Conservation (phyloP, 2,113 vertebrate genomes). For the Furnarius figulus region DNA sequence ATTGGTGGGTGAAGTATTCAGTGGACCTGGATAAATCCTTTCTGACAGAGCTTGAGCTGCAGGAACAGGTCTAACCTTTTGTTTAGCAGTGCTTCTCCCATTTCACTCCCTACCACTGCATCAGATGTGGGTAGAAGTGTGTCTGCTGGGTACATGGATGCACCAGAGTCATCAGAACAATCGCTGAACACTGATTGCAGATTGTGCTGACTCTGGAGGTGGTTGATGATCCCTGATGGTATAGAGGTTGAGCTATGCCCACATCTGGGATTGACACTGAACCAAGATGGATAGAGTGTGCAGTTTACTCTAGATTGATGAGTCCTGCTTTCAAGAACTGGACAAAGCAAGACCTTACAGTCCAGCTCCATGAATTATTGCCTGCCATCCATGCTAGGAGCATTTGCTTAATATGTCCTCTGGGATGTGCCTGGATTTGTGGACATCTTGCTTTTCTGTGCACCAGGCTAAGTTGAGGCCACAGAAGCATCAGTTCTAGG, state of each 20-base stretch:
- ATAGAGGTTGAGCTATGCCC: not conserved
- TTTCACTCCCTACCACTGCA: not conserved
- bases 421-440: not conserved
- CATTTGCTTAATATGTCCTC: not conserved
- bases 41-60: not conserved
- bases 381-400: not conserved
- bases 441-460: not conserved
- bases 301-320: not conserved
- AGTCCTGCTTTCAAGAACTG: not conserved
- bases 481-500: not conserved
- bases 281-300: accelerated
- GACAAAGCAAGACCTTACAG: not conserved
- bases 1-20: not conserved
- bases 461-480: not conserved
- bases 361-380: not conserved
- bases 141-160: not conserved
- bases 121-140: accelerated
- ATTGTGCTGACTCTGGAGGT: not conserved
- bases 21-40: not conserved
- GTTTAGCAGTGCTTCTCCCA: not conserved
- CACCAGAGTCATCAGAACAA: not conserved
- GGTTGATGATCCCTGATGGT: not conserved
- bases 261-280: accelerated
- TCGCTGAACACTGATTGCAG: not conserved
- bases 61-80: not conserved